Percentiles rank a stretch among this genome's conserved stretches.
These are phyloP conservation scores for Sebastes paucispinis DNA, from an alignment of 2,797 vertebrate species.

Conservation along the genomic window DNA sequence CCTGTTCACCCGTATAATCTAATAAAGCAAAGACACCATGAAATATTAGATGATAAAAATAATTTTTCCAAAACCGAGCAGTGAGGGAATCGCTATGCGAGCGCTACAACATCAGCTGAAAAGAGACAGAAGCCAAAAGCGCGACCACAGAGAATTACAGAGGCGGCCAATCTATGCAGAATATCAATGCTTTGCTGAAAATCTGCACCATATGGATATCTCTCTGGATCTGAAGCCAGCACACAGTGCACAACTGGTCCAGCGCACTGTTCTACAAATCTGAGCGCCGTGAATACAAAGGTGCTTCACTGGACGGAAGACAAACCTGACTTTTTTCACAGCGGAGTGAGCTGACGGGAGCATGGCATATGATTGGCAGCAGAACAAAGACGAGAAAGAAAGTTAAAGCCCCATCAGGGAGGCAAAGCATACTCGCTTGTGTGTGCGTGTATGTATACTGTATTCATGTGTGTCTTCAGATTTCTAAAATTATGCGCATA, in stretches of 20 bases:
- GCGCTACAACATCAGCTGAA: slow-evolving; percentile 4
- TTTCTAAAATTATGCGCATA: neutral
- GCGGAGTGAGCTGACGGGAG: slow-evolving; percentile 45
- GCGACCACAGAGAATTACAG: slow-evolving; percentile 8
- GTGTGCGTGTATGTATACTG: slow-evolving; percentile 5
- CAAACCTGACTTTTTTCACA: slow-evolving; percentile 42
- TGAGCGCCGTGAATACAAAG: slow-evolving; percentile 51
- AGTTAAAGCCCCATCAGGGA: slow-evolving; percentile 52
- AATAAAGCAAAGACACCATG: slow-evolving; percentile 36
- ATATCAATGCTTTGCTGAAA: slow-evolving; percentile 45
- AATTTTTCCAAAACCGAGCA: slow-evolving; percentile 23
- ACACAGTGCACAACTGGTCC: slow-evolving; percentile 33
- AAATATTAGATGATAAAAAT: slow-evolving; percentile 54
- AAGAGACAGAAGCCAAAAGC: neutral
- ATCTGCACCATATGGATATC: slow-evolving; percentile 46
- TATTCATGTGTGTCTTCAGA: neutral
- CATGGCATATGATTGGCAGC: slow-evolving; percentile 50
- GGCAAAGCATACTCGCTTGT: neutral
- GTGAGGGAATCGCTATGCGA: neutral
- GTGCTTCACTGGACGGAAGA: slow-evolving; percentile 38
- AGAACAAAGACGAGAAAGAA: slow-evolving; percentile 43
- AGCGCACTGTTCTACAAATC: slow-evolving; percentile 26
- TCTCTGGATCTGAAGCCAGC: slow-evolving; percentile 40
- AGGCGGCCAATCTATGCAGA: slow-evolving; percentile 17
- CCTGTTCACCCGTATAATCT: slow-evolving; percentile 57